These are phyloP conservation scores for Mechanitis messenoides DNA, from an alignment of 2,888 invertebrate genomes.

Conservation along the genomic window DNA sequence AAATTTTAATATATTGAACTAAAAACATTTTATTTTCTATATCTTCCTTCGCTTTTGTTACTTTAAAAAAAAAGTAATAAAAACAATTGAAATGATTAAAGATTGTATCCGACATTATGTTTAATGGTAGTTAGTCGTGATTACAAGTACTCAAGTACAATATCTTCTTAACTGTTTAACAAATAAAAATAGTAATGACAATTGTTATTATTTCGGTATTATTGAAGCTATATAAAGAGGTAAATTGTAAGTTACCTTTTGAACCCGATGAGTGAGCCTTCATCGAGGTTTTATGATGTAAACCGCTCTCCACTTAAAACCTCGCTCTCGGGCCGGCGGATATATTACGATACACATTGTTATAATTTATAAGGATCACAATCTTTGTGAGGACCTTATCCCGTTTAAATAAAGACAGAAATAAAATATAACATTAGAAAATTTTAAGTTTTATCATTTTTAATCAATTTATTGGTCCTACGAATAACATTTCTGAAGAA, in stretches of 20 bases:
- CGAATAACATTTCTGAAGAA: too few species aligned
- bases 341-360: background rate
- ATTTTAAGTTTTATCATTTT: background rate
- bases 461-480: too few species aligned
- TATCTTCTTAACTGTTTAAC: too few species aligned
- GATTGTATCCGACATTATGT: too few species aligned
- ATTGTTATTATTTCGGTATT: background rate
- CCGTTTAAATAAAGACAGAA: background rate
- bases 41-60: too few species aligned
- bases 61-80: too few species aligned
- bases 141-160: too few species aligned
- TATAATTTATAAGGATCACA: background rate
- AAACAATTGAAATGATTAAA: too few species aligned
- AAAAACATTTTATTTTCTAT: too few species aligned
- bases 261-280: slow-evolving; percentile 73
- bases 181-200: background rate
- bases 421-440: background rate
- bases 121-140: too few species aligned
- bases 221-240: slow-evolving; percentile 31
- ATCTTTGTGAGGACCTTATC: too few species aligned
- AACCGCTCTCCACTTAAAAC: slow-evolving; percentile 21
- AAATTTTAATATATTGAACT: too few species aligned
- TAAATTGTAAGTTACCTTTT: slow-evolving; percentile 66
- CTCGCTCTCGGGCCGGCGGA: slow-evolving; percentile 6
- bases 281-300: slow-evolving; percentile 36